Conservation (phyloP, 2,797 vertebrate genomes). For the Crossoptilon crossoptilon region DNA sequence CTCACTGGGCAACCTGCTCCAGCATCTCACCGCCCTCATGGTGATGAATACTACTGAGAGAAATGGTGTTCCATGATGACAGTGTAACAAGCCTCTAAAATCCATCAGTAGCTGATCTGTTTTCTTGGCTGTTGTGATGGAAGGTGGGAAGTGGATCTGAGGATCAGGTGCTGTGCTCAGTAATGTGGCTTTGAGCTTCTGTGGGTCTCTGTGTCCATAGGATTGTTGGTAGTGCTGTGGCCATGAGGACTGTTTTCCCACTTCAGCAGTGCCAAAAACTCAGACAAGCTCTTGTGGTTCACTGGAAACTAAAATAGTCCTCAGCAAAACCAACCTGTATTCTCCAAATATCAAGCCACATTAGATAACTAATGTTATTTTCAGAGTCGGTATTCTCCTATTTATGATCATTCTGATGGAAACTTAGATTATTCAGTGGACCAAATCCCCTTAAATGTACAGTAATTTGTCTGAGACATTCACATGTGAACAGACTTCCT, state of each 20-base stretch:
- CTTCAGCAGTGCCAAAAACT: not conserved
- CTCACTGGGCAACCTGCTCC: no score
- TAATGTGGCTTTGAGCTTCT: not conserved
- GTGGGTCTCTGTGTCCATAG: accelerated
- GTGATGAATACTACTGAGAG: not conserved
- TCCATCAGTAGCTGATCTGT: not conserved
- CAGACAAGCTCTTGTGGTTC: not conserved
- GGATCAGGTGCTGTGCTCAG: not conserved
- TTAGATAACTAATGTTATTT: not conserved
- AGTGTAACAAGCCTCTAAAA: not conserved
- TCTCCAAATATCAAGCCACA: not conserved
- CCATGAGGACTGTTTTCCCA: not conserved
- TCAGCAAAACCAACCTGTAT: not conserved
- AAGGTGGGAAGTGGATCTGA: not conserved
- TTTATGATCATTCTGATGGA: not conserved
- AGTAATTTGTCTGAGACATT: not conserved
- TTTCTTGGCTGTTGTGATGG: not conserved
- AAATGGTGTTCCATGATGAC: not conserved
- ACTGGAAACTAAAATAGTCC: not conserved
- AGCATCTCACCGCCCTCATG: no score
- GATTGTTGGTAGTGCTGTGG: not conserved
- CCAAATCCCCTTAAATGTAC: not conserved
- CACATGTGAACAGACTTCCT: not conserved
- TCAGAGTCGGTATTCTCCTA: not conserved
- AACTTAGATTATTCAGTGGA: not conserved